Evolutionary conservation across 2,113 vertebrate genomes (phyloP), one percentile per base, ranked within the genome.

Genomic region (Asarcornis scutulata): DNA sequence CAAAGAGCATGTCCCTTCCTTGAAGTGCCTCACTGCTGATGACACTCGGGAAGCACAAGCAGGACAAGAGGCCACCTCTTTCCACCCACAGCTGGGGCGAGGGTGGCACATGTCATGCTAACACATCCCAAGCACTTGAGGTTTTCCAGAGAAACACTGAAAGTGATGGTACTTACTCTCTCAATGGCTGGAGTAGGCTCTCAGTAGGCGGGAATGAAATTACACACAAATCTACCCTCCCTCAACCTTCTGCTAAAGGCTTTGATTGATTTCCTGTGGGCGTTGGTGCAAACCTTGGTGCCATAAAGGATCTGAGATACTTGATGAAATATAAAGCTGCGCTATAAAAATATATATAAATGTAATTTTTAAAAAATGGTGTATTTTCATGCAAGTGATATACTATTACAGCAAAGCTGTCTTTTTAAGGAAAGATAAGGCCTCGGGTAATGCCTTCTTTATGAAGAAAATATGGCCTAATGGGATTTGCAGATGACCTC

Each of bases 261-360:
- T 87, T 93, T 95, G 94, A 96, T 87, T 96, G 93, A 95, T 89
- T 91, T 91, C 22, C 75, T 85, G 95, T 85, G 93, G 95, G 93
- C 66, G 92, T 72, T 89, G 86, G 88, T 76, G 86, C 95, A 96
- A 91, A 74, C 88, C 94, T 93, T 87, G 63, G 74, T 82, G 86
- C 62, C 50, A 50, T 13, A 82, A 84, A 91, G 56, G 62, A 82
- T 75, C 58, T 73, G 77, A 95, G 17, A 34, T 38, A 91, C 73
- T 75, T 59, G 60, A 83, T 60, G 23, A 93, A 63, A 66, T 50
- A 63, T 2, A 78, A 68, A 94, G 76, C 69, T 72, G 38, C 82
- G 71, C 58, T 88, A 82, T 72, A 89, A 82, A 64, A 59, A 75
- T 32, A 68, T 50, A 50, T 50, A 50, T 50, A 50, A 22, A 50